Evolutionary conservation across 1,140 invertebrate species (phyloP).

Genomic region (Monochamus saltuarius): DNA sequence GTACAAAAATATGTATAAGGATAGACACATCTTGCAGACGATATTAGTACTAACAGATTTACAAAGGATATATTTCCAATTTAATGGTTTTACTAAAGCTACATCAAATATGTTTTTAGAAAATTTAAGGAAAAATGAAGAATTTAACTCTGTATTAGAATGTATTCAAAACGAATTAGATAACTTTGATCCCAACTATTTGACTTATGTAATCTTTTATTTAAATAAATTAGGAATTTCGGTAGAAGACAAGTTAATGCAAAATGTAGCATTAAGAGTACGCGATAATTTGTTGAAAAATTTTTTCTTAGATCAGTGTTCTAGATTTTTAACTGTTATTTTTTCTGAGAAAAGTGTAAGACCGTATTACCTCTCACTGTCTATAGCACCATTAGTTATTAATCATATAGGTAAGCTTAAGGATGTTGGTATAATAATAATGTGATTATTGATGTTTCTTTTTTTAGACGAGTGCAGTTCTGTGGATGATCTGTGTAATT

Average conservation of each 20-base stretch:
- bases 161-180: constrained; percentile 25
- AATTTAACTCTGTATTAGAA: constrained; percentile 34
- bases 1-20: constrained; percentile 26
- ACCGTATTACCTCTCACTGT: constrained; percentile 31
- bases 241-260: constrained; percentile 28
- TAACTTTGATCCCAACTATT: constrained; percentile 30
- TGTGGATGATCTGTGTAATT: constrained; percentile 31
- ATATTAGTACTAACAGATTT: constrained; percentile 44
- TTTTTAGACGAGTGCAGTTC: constrained; percentile 37
- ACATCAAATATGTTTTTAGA: constrained; percentile 29
- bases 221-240: constrained; percentile 41
- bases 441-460: constrained; percentile 17
- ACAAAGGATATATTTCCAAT: constrained; percentile 36
- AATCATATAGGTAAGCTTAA: constrained; percentile 37
- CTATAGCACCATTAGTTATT: constrained; percentile 38
- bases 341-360: constrained; percentile 35
- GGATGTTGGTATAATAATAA: constrained; percentile 2
- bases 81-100: constrained; percentile 25
- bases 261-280: constrained; percentile 31
- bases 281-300: constrained; percentile 26
- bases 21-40: constrained; percentile 36
- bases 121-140: constrained; percentile 28
- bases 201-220: constrained; percentile 41
- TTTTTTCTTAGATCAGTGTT: constrained; percentile 26
- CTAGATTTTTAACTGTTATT: constrained; percentile 33